Evolutionary conservation across 2,113 vertebrate species (phyloP), one percentile per base, ranked within the genome.

Genomic region (Reinhardtius hippoglossoides): DNA sequence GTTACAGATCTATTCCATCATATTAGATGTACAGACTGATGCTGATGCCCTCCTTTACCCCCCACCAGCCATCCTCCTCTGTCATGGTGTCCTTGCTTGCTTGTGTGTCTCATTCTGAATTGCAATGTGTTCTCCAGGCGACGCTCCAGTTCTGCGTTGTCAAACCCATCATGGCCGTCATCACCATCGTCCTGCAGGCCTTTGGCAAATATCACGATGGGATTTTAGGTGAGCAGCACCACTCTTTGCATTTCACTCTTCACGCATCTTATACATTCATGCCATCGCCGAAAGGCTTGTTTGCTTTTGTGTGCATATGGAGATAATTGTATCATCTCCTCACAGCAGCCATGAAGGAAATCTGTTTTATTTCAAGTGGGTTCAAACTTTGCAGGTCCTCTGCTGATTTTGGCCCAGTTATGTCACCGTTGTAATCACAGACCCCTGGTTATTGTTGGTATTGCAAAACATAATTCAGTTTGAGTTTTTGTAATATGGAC

Each of bases 111-210:
- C 70, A 86, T 26, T 73, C 67, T 89, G 68, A 73, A 67, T 77
- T 69, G 55, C 84, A 70, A 82, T 72, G 62, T 85, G 31, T 85
- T 74, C 81, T 84, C 79, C 90, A 99, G 97, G 98, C 97, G 16
- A 99, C 97, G 0, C 95, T 99, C 82, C 98, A 99, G 94, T 99
- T 99, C 95, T 99, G 98, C 74, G 95, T 98, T 0, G 95, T 98
- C 92, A 99, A 99, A 86, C 98, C 98, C 54, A 91, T 96, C 90
- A 98, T 99, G 98, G 96, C 97, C 0, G 76, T 95, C 50, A 37
- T 96, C 92, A 99, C 97, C 91, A 98, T 99, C 88, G 80, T 98
- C 92, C 93, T 99, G 67, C 98, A 99, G 92, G 97, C 95, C 0
- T 97, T 96, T 0, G 96, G 96, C 91, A 98, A 96, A 95, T 99